These are phyloP conservation scores for Malachius bipustulatus DNA, from an alignment of 2,888 invertebrate species.

Conservation along the genomic window DNA sequence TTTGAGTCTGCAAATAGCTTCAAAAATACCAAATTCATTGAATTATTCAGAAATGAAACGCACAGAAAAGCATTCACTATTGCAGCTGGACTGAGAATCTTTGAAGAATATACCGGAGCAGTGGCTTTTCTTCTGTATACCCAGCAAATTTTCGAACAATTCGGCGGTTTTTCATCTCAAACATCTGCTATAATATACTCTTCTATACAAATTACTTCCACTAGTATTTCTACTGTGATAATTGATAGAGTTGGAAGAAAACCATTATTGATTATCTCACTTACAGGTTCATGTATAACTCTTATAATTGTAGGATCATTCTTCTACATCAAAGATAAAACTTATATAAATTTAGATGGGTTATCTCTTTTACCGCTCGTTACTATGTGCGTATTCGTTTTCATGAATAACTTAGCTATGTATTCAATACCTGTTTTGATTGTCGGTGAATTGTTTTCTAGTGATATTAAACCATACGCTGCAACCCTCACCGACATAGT, in stretches of 20 bases:
- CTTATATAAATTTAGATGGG: constrained; percentile 28
- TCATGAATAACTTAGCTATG: constrained; percentile 41
- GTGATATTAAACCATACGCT: constrained; percentile 44
- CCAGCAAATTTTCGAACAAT: constrained; percentile 38
- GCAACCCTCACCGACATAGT: constrained; percentile 43
- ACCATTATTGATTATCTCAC: constrained; percentile 41
- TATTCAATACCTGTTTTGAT: constrained; percentile 43
- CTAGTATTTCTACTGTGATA: constrained; percentile 43
- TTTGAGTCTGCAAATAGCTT: constrained; percentile 23
- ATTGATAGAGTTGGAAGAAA: constrained; percentile 46
- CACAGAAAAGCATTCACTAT: constrained; percentile 53
- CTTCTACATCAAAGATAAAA: constrained; percentile 36
- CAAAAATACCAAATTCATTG: constrained; percentile 41
- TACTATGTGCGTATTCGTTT: constrained; percentile 38
- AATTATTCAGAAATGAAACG: constrained; percentile 43
- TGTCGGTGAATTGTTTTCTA: constrained; percentile 43
- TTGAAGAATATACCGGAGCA: constrained; percentile 45
- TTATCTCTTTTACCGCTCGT: constrained; percentile 37
- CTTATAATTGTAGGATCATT: constrained; percentile 37
- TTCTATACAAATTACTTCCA: constrained; percentile 45
- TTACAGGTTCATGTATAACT: constrained; percentile 35
- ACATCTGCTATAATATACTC: constrained; percentile 29
- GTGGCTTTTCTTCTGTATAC: constrained; percentile 51
- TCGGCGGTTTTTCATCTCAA: constrained; percentile 35
- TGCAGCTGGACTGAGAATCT: constrained; percentile 39